Base-by-base conservation (phyloP, 2,113 vertebrate genomes). In the Girardinichthys multiradiatus region DNA sequence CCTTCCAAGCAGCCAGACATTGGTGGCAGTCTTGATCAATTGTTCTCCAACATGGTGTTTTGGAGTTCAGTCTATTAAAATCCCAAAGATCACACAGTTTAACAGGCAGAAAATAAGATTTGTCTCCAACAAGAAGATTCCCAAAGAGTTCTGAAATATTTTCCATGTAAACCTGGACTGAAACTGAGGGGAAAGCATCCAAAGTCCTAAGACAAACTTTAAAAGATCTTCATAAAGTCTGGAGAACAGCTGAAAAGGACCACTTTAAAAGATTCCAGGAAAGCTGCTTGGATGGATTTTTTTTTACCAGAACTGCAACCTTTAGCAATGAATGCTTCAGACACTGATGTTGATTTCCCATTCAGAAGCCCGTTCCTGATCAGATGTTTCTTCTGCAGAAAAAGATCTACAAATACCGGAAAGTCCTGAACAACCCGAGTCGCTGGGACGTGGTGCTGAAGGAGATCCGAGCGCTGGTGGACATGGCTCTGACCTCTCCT, bases 391-490 rank as follows among this genome's bases (percentile, higher is more conserved):
- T 54, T 39, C 81, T 59, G 31, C 92, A 99, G 98, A 99, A 99
- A 95, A 99, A 99, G 93, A 99, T 98, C 91, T 99, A 99, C 92
- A 99, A 99, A 89, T 99, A 99, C 84, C 96, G 97, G 63, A 99
- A 99, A 90, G 97, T 99, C 64, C 94, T 99, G 87, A 97, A 95
- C 72, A 97, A 99, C 90, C 97, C 98, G 0, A 96, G 97, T 77
- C 97, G 98, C 79, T 99, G 97, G 96, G 98, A 99, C 45, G 97
- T 99, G 60, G 98, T 98, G 57, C 86, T 99, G 91, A 99, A 99
- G 92, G 98, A 99, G 94, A 98, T 99, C 92, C 89, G 97, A 64
- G 95, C 97, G 0, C 95, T 99, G 89, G 98, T 99, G 94, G 98
- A 99, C 92, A 98, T 99, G 98, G 97, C 97, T 0, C 94, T 99